A percentile compares a stretch with the other conserved stretches of the same genome.
phyloP scores from a whole-genome alignment of 2,113 vertebrate species.

The Ahaetulla prasina region DNA sequence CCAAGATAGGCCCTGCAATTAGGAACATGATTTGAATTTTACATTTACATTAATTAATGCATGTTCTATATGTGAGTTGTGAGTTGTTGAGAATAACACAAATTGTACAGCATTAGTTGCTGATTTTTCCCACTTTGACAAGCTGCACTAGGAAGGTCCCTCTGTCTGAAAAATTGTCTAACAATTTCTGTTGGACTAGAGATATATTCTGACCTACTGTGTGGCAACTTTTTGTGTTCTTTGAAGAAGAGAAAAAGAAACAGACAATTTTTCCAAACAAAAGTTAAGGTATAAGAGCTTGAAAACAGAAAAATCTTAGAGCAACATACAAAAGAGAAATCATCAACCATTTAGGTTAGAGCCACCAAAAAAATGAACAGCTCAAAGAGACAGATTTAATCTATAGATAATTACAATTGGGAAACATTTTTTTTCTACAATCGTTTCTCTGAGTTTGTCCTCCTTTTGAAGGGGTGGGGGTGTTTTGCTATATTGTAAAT shows the following conservation, averaged over 20 bases:
- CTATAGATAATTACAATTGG: accelerated
- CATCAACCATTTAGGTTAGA: not conserved
- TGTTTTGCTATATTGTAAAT: not conserved
- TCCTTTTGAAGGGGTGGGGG: not conserved
- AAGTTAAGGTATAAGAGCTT: not conserved
- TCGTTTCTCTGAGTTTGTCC: accelerated
- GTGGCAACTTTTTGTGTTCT: not conserved
- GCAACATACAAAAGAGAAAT: not conserved
- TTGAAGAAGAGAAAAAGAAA: not conserved
- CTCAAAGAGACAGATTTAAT: not conserved
- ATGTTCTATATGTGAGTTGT: not conserved
- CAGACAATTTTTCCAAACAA: not conserved
- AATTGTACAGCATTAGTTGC: not conserved
- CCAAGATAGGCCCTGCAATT: not conserved
- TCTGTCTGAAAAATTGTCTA: not conserved
- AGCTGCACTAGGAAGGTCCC: not conserved
- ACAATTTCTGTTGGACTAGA: not conserved
- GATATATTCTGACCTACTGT: not conserved
- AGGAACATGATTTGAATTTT: not conserved
- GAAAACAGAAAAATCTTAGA: not conserved
- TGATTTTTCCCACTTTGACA: not conserved
- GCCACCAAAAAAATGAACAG: not conserved
- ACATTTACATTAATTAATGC: not conserved
- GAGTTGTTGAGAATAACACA: not conserved
- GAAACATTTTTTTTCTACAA: not conserved